Percentiles rank a stretch among this genome's conserved stretches.
phyloP scores from a whole-genome alignment of 2,888 invertebrate species.

The Napeogenes inachia region DNA sequence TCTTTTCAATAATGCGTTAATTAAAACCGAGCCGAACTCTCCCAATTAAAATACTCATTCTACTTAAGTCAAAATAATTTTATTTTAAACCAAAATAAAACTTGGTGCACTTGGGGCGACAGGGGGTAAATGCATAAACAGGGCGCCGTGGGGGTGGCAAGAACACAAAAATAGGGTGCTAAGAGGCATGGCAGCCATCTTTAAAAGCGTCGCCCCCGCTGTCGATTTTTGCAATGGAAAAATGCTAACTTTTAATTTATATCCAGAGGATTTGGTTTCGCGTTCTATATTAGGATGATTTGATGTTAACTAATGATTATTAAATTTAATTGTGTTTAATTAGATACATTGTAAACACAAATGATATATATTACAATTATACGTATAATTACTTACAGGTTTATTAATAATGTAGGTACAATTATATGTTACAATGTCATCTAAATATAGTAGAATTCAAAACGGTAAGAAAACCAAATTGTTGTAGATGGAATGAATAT shows the following conservation, averaged over 20 bases:
- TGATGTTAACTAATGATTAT: not conserved
- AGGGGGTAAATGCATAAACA: conserved; percentile 48
- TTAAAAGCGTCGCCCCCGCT: conserved; percentile 45
- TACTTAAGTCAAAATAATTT: conserved; percentile 37
- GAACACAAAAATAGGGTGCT: conserved; percentile 70
- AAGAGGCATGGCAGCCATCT: conserved; percentile 64
- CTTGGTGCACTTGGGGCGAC: conserved; percentile 52
- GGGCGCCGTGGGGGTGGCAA: conserved; percentile 52
- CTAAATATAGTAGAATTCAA: too few relatives aligned
- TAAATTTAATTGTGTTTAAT: not conserved
- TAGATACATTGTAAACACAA: not conserved
- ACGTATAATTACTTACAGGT: too few relatives aligned
- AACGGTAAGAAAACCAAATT: too few relatives aligned
- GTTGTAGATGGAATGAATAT: too few relatives aligned
- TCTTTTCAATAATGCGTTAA: conserved; percentile 30
- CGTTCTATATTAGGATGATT: conserved; percentile 23
- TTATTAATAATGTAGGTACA: too few relatives aligned
- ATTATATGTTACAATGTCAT: too few relatives aligned
- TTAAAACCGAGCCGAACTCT: conserved; percentile 32
- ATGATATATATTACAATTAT: not conserved
- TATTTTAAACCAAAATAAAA: conserved; percentile 38
- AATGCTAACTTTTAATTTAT: conserved; percentile 38
- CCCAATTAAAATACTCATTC: conserved; percentile 39
- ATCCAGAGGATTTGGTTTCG: conserved; percentile 23
- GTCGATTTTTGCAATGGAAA: conserved; percentile 54